phyloP scores from a whole-genome alignment of 2,797 vertebrate genomes.

The Schizopygopsis malacanthus region DNA sequence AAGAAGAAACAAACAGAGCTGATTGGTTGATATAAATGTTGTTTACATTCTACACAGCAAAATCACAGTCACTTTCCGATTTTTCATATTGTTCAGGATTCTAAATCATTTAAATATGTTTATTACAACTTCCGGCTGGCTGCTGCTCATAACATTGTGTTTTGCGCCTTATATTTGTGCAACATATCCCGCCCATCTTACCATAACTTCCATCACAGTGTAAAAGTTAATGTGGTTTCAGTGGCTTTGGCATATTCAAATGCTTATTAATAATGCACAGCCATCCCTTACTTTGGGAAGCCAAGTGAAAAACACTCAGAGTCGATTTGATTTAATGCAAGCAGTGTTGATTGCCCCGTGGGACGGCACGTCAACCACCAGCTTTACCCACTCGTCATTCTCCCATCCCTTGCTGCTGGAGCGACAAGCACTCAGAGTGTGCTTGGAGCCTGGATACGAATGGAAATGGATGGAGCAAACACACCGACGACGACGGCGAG shows the following conservation, averaged over 20 bases:
- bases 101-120: neutral
- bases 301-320: constrained; percentile 86
- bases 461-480: constrained; percentile 42
- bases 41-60: neutral
- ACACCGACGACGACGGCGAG: constrained; percentile 35
- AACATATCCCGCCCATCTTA: constrained; percentile 10
- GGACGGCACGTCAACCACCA: constrained; percentile 70
- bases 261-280: constrained; percentile 82
- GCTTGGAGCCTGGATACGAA: constrained; percentile 18
- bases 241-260: constrained; percentile 83
- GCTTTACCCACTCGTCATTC: constrained; percentile 60
- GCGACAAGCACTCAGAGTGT: constrained; percentile 48
- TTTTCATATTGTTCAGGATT: neutral
- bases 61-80: neutral
- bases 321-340: constrained; percentile 73
- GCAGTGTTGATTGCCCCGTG: constrained; percentile 65
- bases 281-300: constrained; percentile 82
- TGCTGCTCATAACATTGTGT: constrained; percentile 4
- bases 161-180: neutral
- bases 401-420: constrained; percentile 56
- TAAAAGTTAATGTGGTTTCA: constrained; percentile 63
- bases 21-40: neutral
- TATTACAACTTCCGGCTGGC: neutral
- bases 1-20: neutral
- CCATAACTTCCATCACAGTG: constrained; percentile 42